Percentiles rank a stretch among this genome's conserved stretches.
phyloP scores from a whole-genome alignment of 2,888 invertebrate species.

The Brenthis daphne region DNA sequence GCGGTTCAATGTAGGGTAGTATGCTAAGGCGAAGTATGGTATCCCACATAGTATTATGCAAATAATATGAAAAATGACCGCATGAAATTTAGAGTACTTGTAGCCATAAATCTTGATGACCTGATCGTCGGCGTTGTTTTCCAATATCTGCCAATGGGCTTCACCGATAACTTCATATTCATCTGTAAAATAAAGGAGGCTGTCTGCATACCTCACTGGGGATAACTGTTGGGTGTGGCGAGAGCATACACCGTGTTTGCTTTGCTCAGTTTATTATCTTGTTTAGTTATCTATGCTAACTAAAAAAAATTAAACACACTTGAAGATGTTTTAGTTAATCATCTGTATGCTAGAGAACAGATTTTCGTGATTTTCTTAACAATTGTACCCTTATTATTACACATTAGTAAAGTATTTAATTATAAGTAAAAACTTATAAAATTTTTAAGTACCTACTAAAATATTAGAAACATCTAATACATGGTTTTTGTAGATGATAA shows the following conservation, averaged over 20 bases:
- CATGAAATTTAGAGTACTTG: constrained; percentile 67
- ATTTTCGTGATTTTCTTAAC: not conserved
- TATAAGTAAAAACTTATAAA: too few species aligned
- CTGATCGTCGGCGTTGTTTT: constrained; percentile 74
- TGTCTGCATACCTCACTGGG: constrained; percentile 48
- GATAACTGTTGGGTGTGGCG: constrained; percentile 50
- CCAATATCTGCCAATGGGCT: constrained; percentile 77
- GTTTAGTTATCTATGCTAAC: not conserved
- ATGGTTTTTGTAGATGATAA: too few species aligned
- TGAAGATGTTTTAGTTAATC: not conserved
- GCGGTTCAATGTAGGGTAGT: constrained; percentile 80
- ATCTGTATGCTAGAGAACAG: not conserved
- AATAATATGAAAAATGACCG: constrained; percentile 74
- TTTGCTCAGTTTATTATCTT: constrained; percentile 4
- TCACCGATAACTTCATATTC: constrained; percentile 83
- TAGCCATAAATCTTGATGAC: constrained; percentile 79
- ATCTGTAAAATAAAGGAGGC: constrained; percentile 60
- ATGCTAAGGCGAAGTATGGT: constrained; percentile 81
- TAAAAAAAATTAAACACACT: constrained; percentile 7
- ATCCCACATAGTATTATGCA: constrained; percentile 78
- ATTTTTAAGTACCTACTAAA: too few species aligned
- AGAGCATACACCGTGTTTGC: constrained; percentile 39
- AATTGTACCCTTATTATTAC: too few species aligned
- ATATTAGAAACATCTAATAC: too few species aligned
- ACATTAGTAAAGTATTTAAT: too few species aligned